Percentiles rank a stretch among this genome's conserved stretches.
Conservation (phyloP, 2,888 invertebrate species). For the Diarsia dahlii region DNA sequence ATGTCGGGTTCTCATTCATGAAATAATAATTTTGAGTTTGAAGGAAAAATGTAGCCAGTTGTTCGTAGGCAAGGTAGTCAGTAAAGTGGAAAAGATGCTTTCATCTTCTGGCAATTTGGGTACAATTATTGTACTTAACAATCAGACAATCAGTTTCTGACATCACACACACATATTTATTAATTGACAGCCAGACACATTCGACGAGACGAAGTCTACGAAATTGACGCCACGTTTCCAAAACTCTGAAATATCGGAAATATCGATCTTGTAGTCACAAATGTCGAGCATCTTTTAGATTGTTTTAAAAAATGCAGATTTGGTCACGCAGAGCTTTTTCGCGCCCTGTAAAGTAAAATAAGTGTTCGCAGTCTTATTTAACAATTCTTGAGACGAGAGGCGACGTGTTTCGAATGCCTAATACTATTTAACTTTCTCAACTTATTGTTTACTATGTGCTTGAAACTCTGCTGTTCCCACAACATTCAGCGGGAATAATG, state of each 20-base stretch:
- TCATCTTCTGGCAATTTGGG: neutral
- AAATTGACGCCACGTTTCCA: neutral
- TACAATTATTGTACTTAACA: neutral
- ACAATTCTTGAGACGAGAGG: conserved; percentile 77
- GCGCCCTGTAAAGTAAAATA: conserved; percentile 68
- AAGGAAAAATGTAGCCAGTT: neutral
- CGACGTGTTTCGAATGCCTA: conserved; percentile 79
- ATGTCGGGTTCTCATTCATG: neutral
- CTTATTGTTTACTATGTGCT: conserved; percentile 78
- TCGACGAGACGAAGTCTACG: neutral
- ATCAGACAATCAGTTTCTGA: neutral
- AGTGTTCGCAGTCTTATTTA: conserved; percentile 82
- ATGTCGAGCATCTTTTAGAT: neutral
- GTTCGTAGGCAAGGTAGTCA: neutral
- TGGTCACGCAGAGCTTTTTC: conserved; percentile 28
- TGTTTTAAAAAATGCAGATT: conserved; percentile 40
- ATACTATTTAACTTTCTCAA: conserved; percentile 74
- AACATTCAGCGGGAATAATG: conserved; percentile 64
- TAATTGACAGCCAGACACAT: neutral
- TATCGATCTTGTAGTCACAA: neutral
- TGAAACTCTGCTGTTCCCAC: conserved; percentile 57
- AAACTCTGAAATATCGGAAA: conserved; percentile 3
- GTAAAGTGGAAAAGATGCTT: neutral
- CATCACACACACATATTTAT: neutral
- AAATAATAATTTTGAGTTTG: neutral